Evolutionary conservation across 2,888 invertebrate species (phyloP), one percentile per base, ranked within the genome.

Genomic region (Euzetes globulus): DNA sequence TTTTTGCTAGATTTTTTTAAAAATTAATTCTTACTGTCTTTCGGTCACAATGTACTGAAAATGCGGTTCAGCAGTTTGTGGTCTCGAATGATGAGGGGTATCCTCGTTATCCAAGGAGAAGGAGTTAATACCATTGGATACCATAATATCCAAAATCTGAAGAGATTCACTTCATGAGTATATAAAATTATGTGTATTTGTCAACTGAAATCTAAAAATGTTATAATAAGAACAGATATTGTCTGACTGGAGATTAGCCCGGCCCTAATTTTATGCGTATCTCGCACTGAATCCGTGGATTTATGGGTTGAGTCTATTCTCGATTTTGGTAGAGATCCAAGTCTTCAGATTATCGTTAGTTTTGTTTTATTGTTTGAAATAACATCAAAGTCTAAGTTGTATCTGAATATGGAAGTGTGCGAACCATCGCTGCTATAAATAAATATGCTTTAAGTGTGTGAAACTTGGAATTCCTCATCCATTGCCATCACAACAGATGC

Each of bases 311-410:
- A 45, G 17, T 45, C 22, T 22, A 19, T 4, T 68, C 68, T 11
- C 68, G n/a, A 41, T 68, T 68, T 68, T 68, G 68, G 68, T 68
- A 68, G 68, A n/a, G 41, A 9, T 68, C 68, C 68, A 68, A 68
- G 19, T 41, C 41, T 68, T 68, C 11, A 68, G 68, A 37, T 68
- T 41, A 41, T 68, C 68, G 37, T 41, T 68, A 41, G 68, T 68
- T 68, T 41, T 41, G 68, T 41, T 41, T 45, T 41, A 68, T 68
- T 68, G 41, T 68, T 63, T 68, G 68, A 68, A 68, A 37, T 60
- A 60, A 60, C 29, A 60, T 33, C 33, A 29, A 60, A 60, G 60
- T 29, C 33, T 60, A 33, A 60, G 60, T 60, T 33, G 60, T 60
- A 29, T 60, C 60, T 60, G 60, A 60, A 60, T 60, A 60, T 60